Conservation (phyloP, 1,140 invertebrate genomes). For the Wiebesia pumilae region DNA sequence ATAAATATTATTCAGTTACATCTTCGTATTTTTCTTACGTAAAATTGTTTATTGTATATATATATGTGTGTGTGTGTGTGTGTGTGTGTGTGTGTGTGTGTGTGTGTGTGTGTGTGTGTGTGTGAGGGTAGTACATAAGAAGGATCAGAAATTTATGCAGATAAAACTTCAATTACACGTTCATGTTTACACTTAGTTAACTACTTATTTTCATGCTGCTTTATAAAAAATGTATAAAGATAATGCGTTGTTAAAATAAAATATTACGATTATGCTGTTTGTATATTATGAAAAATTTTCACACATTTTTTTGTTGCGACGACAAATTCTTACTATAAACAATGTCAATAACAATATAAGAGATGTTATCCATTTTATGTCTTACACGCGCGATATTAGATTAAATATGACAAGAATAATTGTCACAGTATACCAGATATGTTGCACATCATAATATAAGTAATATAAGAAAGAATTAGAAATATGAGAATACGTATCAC, state of each 20-base stretch:
- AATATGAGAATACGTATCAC: conserved; percentile 22
- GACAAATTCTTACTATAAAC: background rate
- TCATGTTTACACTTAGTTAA: background rate
- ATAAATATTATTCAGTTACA: background rate
- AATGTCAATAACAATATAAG: no score
- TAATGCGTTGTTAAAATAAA: background rate
- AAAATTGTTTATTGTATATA: no score
- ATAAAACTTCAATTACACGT: background rate
- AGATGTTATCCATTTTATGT: background rate
- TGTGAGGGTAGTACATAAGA: background rate
- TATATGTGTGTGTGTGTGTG: no score
- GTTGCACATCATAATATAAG: conserved; percentile 27
- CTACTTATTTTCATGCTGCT: background rate
- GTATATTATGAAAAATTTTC: background rate
- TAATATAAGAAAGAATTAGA: conserved; percentile 24
- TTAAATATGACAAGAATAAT: background rate
- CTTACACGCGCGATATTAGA: no score
- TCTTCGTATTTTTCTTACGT: background rate
- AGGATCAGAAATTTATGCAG: background rate
- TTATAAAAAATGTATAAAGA: background rate
- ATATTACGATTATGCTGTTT: background rate
- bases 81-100: no score
- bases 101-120: no score
- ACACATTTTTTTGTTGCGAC: background rate
- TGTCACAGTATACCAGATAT: background rate